Base-by-base conservation (phyloP, 2,797 vertebrate species). In the Rousettus madagascariensis region DNA sequence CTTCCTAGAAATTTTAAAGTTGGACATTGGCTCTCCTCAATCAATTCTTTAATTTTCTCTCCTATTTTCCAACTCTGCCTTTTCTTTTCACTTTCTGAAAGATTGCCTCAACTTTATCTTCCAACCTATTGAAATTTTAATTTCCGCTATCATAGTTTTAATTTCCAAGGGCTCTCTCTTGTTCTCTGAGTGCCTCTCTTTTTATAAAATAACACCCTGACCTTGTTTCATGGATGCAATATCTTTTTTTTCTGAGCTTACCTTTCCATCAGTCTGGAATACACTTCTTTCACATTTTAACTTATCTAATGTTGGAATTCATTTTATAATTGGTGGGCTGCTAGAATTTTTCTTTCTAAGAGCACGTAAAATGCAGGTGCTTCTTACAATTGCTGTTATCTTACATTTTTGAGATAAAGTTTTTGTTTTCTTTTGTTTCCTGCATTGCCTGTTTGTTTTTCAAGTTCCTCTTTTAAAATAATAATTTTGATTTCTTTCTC, bases 61-160 rank as follows among this genome's bases (percentile, higher is more conserved):
- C 49, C 33, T 53, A 5, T 93, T 86, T 96, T 84, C 30, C 30
- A 79, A 41, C 38, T 83, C 28, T 86, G n/a, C 12, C 13, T 41
- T 77, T 95, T 95, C 30, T 9, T 92, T 85, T 93, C 68, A 65
- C 17, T 72, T 95, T 69, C n/a, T 86, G 36, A 94, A 61, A 74
- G 38, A 43, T 46, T 88, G 24, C 24, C 24, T 92, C 55, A 72
- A 57, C 22, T 96, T 51, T 91, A 72, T 77, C 22, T 79, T 87
- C 46, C 24, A 68, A 79, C 26, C 30, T 84, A 66, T 24, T 86
- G 46, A 24, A 80, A 90, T 94, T 92, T 87, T 36, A 87, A 90
- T 66, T 84, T 95, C 46, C 77, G 53, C 9, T 78, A 4, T 43
- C 15, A 9, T 92, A 68, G 61, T 91, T 96, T 89, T 83, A 89